Percentiles rank a stretch among this genome's conserved stretches.
Conservation (phyloP, 1,140 invertebrate genomes). For the Tribolium castaneum region DNA sequence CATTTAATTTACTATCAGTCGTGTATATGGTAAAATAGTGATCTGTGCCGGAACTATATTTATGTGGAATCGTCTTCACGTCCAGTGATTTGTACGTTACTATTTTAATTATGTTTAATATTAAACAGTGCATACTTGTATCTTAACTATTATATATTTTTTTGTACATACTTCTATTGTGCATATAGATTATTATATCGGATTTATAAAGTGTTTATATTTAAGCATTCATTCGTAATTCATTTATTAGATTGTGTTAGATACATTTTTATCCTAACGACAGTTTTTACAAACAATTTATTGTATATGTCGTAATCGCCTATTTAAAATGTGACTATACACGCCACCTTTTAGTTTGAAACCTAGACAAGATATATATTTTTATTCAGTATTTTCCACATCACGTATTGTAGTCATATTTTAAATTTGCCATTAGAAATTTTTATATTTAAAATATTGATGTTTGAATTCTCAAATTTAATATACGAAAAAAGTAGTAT, state of each 20-base stretch:
- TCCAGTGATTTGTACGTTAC: constrained; percentile 61
- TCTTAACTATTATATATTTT: constrained; percentile 56
- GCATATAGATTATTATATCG: constrained; percentile 63
- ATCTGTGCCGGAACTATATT: constrained; percentile 57
- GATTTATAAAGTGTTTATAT: constrained; percentile 62
- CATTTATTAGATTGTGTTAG: constrained; percentile 58
- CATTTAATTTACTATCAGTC: constrained; percentile 46
- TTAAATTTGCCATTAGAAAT: constrained; percentile 49
- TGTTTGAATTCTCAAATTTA: constrained; percentile 57
- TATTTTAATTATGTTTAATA: constrained; percentile 56
- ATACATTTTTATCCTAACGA: constrained; percentile 53
- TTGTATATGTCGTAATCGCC: constrained; percentile 52
- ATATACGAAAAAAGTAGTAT: constrained; percentile 54
- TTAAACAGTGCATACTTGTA: constrained; percentile 56
- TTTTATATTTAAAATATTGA: constrained; percentile 59
- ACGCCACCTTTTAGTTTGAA: not conserved
- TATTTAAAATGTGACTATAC: constrained; percentile 52
- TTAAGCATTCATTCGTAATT: constrained; percentile 58
- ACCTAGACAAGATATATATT: constrained; percentile 47
- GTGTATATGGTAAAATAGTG: constrained; percentile 53
- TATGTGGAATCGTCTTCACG: constrained; percentile 58
- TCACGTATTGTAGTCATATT: constrained; percentile 46
- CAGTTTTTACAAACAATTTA: constrained; percentile 53
- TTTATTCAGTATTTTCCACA: constrained; percentile 46
- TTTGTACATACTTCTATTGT: constrained; percentile 65